phyloP scores from a whole-genome alignment of 2,113 vertebrate genomes.

The Origma solitaria region DNA sequence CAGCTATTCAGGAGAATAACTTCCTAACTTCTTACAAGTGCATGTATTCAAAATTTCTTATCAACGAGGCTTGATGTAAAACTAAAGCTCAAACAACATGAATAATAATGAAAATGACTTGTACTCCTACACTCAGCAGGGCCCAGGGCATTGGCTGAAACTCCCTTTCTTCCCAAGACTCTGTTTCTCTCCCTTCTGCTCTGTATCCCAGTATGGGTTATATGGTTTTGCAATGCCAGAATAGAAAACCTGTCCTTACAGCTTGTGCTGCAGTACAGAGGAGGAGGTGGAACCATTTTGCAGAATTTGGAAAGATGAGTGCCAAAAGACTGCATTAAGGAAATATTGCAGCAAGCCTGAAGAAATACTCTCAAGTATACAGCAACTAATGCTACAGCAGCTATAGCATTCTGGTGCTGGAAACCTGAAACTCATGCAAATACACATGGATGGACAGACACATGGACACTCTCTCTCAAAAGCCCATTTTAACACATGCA shows the following conservation, averaged over 20 bases:
- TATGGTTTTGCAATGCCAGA: neutral
- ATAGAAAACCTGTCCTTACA: neutral
- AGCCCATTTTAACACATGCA: neutral
- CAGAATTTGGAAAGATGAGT: neutral
- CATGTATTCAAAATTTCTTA: neutral
- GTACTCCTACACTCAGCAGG: neutral
- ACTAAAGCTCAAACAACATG: neutral
- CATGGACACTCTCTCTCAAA: neutral
- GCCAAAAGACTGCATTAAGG: neutral
- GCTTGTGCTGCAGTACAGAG: neutral
- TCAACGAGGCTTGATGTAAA: neutral
- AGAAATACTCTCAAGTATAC: neutral
- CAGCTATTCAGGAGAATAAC: neutral
- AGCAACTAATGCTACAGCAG: neutral
- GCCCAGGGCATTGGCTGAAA: neutral
- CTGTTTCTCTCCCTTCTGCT: neutral
- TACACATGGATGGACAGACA: neutral
- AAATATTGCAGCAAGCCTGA: neutral
- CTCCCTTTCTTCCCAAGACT: neutral
- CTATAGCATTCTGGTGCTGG: neutral
- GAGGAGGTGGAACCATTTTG: neutral
- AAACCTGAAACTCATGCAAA: neutral
- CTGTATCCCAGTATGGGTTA: neutral
- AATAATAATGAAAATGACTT: conserved; percentile 19
- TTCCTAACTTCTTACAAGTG: neutral